phyloP scores from a whole-genome alignment of 2,888 invertebrate species.

The Conistra vaccinii region DNA sequence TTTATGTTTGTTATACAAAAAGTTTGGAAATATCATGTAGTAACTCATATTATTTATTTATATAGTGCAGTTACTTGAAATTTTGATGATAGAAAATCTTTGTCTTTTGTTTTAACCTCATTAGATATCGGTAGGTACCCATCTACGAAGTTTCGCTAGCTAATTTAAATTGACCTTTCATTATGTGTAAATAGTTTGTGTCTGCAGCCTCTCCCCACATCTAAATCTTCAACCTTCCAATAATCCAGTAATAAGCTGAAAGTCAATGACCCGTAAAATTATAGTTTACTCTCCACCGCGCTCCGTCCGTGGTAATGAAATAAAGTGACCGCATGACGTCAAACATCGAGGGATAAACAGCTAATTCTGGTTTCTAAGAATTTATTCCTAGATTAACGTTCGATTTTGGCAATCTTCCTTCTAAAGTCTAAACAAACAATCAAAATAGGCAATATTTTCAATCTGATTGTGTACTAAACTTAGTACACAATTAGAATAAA shows the following conservation, averaged over 20 bases:
- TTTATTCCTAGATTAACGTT: not conserved
- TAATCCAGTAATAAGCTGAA: constrained; percentile 17
- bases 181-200: not conserved
- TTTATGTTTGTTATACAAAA: not conserved
- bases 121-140: too few relatives aligned
- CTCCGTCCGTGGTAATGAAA: not conserved
- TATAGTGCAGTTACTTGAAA: too few relatives aligned
- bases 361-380: not conserved
- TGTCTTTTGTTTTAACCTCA: too few relatives aligned
- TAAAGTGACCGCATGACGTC: constrained; percentile 32
- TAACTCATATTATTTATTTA: too few relatives aligned
- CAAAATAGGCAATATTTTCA: not conserved
- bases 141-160: not conserved
- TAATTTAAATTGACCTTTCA: not conserved
- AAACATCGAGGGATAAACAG: not conserved
- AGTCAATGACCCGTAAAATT: constrained; percentile 30
- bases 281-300: constrained; percentile 7
- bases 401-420: not conserved
- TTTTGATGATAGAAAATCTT: too few relatives aligned
- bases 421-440: not conserved
- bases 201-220: not conserved
- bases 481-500: not conserved
- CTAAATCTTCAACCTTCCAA: not conserved
- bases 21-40: not conserved
- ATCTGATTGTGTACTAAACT: not conserved